phyloP scores from a whole-genome alignment of 2,888 invertebrate genomes.

The Protodeltote pygarga region DNA sequence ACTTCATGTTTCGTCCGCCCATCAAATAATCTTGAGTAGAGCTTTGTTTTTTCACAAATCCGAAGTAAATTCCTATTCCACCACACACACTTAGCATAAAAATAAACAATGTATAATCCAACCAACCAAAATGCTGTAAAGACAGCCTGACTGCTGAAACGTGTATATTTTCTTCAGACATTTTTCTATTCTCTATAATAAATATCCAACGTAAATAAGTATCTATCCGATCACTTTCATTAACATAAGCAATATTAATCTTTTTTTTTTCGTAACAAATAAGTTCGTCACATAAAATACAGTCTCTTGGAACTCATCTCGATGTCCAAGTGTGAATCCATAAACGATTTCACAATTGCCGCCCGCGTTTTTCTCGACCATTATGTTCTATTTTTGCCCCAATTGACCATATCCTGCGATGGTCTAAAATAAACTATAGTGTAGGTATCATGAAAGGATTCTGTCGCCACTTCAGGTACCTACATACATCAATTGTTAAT shows the following conservation, averaged over 20 bases:
- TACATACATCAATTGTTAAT: background rate
- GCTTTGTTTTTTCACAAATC: conserved; percentile 88
- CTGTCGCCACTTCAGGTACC: background rate
- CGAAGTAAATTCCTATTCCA: conserved; percentile 92
- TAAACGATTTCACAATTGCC: conserved; percentile 74
- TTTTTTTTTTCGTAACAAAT: conserved; percentile 1
- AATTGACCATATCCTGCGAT: conserved; percentile 67
- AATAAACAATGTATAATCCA: conserved; percentile 90
- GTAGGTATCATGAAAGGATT: conserved; percentile 13
- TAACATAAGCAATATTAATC: background rate
- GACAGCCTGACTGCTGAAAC: conserved; percentile 63
- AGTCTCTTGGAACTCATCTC: conserved; percentile 11
- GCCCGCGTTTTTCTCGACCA: conserved; percentile 65
- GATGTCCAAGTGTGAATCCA: conserved; percentile 39
- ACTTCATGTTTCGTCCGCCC: conserved; percentile 92
- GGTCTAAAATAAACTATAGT: conserved; percentile 46
- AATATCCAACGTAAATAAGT: no score
- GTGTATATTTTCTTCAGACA: conserved; percentile 56
- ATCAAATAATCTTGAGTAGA: conserved; percentile 91
- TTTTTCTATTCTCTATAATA: conserved; percentile 15
- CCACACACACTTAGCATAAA: conserved; percentile 91
- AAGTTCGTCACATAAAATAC: conserved; percentile 1
- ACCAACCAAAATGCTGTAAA: conserved; percentile 82
- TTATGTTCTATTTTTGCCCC: conserved; percentile 66
- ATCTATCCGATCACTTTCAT: no score